Evolutionary conservation across 2,888 invertebrate genomes (phyloP), one percentile per base, ranked within the genome.

Genomic region (Crossocerus cetratus): DNA sequence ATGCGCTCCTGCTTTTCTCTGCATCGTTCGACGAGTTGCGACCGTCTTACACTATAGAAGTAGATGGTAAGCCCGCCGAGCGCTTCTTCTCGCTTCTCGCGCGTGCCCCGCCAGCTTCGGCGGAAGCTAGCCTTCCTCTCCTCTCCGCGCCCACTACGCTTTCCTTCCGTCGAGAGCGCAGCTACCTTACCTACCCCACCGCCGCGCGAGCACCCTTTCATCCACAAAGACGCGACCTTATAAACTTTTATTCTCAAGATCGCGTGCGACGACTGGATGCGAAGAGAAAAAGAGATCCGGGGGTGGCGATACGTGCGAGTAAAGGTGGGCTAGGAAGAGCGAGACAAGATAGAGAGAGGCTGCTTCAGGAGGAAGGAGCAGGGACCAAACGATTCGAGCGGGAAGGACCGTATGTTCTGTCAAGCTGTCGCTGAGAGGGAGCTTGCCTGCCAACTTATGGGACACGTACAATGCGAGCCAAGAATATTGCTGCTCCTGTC

Each of bases 401-500:
- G 78, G 81, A 82, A 75, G 80, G 82, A 83, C 84, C 83, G 86
- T 88, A 89, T 88, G 87, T 88, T 87, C 89, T 87, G 89, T 89
- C 89, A 89, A 88, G 88, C 89, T 89, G 89, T 88, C 89, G 89
- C 88, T 88, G 85, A 86, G 86, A 85, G 84, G 83, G 82, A 87
- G 83, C 84, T 82, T 81, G 85, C 79, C 89, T 88, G 88, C 87
- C 89, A 89, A 89, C 88, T 89, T 87, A 89, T 88, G 86, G 86
- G 87, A 89, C 89, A 88, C 86, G 87, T 87, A 86, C 86, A 88
- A 87, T 87, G 84, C 85, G 83, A 87, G 85, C 86, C 84, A 83
- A 83, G 88, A 86, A 89, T 89, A 89, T 89, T 87, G 87, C 87
- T 81, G 73, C 79, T 74, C 73, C 83, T 76, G 76, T 77, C 82